Base-by-base conservation (phyloP, 2,797 vertebrate species). In the Ispidina lecontei region DNA sequence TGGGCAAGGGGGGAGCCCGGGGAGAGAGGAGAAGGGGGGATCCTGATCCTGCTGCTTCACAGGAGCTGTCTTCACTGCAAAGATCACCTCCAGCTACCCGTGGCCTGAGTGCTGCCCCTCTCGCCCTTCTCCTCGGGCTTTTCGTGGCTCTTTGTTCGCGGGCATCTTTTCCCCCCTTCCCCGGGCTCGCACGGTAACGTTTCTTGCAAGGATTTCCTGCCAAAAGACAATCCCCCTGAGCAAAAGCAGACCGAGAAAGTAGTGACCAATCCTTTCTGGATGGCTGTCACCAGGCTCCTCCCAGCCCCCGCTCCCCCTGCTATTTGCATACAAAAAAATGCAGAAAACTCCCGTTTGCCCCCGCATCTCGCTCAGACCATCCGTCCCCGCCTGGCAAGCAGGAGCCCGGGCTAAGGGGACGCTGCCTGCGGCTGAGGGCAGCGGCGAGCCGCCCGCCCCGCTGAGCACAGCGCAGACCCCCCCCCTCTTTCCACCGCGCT, bases 321-420 rank as follows among this genome's bases (percentile, higher is more conserved):
- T 10, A 97, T 98, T 98, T 97, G 97, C 97, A 98, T 97, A 90
- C 88, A 93, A 96, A 95, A 97, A 97, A 97, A 95, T 94, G 95
- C 93, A 91, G 96, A 92, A 97, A 96, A 96, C 95, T 95, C 90
- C 83, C 88, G 94, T 92, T 76, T 65, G 93, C 95, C 89, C 94
- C 93, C 9, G 91, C 91, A 94, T 47, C 74, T 91, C 11, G 94
- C 93, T 96, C 97, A 94, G 89, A 96, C 72, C 77, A 91, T 81
- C 81, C 93, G 71, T 96, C 90, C 86, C 71, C 80, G 89, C 82
- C 93, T 47, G 84, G 95, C 96, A 75, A 67, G 93, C 95, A 89
- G 92, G 72, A 96, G 89, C 73, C 67, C 77, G 29, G 90, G 69
- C 85, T 90, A 43, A 43, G 71, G 54, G 71, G 69, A 75, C 60